Base-by-base conservation (phyloP, 2,888 invertebrate species). In the Neoitamus cyanurus region DNA sequence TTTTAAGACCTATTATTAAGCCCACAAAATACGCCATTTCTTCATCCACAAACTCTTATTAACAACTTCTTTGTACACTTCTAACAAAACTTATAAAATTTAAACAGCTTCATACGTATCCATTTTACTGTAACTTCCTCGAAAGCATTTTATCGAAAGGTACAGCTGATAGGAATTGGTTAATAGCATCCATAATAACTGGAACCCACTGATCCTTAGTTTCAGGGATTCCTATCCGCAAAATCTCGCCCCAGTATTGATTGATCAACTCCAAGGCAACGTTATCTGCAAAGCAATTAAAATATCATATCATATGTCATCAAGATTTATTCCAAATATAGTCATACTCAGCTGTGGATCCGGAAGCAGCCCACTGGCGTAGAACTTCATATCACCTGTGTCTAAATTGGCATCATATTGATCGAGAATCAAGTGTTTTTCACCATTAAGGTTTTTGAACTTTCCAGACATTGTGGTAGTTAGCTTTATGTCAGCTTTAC, bases 261-360 rank as follows among this genome's bases (percentile, higher is more conserved):
- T 94, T 94, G n/a, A 92, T 90, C 86, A 93, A 93, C 69, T 90
- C 89, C 87, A 91, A 80, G 6, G 90, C 86, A 36, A 90, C 88
- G 37, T 89, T 88, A 86, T 90, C 90, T 90, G 1, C 85, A 85
- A 30, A 11, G 34, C 28, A 5, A 34, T 30, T 73, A 4, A 28
- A 2, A 25, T 68, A 31, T 20, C 13, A 36, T 46, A 11, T 42
- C 30, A 31, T 30, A n/a, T 46, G 9, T 36, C 2, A 25, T 30
- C 28, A n/a, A 11, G 36, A 72, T 11, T 69, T 20, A 68, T 37
- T n/a, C 42, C 11, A 72, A n/a, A 30, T 58, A 69, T 36, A 36
- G 84, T 93, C 94, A 93, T 90, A 95, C 95, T 95, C 84, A 95
- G 90, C 58, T 93, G 93, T 1, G 94, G 94, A 87, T 94, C 93